Conservation (phyloP, 2,113 vertebrate genomes). For the Hemicordylus capensis region DNA sequence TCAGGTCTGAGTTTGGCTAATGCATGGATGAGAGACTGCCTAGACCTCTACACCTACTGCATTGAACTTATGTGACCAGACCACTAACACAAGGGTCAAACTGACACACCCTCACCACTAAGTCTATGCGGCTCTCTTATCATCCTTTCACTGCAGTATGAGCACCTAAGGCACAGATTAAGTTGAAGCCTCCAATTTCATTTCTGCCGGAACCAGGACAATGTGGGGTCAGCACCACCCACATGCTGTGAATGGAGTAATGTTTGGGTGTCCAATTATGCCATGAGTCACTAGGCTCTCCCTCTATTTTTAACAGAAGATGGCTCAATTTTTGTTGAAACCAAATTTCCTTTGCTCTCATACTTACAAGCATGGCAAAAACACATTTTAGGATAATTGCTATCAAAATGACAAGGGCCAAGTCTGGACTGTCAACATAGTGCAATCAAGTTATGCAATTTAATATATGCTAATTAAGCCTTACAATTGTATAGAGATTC, state of each 20-base stretch:
- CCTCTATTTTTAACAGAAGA: neutral
- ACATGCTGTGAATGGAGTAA: neutral
- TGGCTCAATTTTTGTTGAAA: neutral
- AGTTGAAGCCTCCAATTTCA: neutral
- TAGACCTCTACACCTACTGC: no score
- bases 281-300: neutral
- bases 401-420: slow-evolving; percentile 18
- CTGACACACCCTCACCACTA: neutral
- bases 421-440: slow-evolving; percentile 22
- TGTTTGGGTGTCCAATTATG: neutral
- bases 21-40: no score
- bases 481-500: slow-evolving; percentile 25
- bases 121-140: neutral
- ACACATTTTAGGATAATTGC: slow-evolving; percentile 23
- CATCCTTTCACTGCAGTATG: neutral
- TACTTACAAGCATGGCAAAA: slow-evolving; percentile 7
- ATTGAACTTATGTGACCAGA: no score
- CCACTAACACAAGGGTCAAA: neutral
- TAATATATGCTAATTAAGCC: slow-evolving; percentile 42
- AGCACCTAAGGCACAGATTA: neutral
- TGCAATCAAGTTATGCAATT: neutral
- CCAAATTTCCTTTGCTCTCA: neutral
- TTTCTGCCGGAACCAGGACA: neutral
- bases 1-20: no score
- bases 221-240: neutral